Conservation (phyloP, 2,797 vertebrate species). For the Smutsia gigantea region DNA sequence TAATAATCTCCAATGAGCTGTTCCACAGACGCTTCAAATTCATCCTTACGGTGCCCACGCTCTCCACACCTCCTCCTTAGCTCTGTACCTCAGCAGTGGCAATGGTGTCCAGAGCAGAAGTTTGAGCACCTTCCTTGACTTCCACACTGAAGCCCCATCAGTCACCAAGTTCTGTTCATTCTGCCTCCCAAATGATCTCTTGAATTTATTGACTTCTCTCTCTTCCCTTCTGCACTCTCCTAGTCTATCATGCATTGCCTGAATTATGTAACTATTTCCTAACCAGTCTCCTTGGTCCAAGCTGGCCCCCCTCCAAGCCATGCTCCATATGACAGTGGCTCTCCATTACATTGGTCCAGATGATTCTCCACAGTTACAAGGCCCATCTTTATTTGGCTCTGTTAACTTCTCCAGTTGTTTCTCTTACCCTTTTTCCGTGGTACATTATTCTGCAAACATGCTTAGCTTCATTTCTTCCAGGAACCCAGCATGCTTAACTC, state of each 20-base stretch:
- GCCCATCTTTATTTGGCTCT: not conserved
- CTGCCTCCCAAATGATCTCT: not conserved
- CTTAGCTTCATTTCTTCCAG: not conserved
- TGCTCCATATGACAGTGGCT: not conserved
- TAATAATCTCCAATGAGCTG: not conserved
- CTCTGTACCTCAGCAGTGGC: not conserved
- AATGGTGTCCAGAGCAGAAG: not conserved
- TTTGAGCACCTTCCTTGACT: not conserved
- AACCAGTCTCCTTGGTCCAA: not conserved
- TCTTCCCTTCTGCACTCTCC: not conserved
- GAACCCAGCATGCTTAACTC: not conserved
- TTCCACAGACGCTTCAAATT: not conserved
- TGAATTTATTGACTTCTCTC: not conserved
- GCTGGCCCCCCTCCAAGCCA: not conserved
- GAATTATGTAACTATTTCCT: not conserved
- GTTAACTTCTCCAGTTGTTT: not conserved
- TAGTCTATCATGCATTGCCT: not conserved
- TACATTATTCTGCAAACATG: not conserved
- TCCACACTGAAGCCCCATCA: not conserved
- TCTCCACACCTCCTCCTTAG: not conserved
- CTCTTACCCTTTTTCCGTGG: not conserved
- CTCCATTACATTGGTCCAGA: not conserved
- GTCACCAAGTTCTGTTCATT: not conserved
- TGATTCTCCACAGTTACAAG: not conserved
- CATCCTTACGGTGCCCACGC: not conserved